These are phyloP conservation scores for Drosophila colorata DNA, from an alignment of 2,888 invertebrate species.

Conservation along the genomic window DNA sequence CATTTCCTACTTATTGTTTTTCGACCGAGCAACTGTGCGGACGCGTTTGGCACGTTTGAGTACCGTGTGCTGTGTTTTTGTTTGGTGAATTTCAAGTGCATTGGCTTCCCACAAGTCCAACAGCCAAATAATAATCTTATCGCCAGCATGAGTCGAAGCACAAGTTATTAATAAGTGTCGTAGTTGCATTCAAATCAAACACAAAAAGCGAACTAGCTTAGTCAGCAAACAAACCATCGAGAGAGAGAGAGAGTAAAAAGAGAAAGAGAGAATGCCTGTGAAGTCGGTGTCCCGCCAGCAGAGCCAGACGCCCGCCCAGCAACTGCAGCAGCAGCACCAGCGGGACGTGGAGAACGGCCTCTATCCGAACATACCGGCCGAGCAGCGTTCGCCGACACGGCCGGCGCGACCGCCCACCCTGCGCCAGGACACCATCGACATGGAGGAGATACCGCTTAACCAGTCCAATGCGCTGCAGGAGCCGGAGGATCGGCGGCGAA, in stretches of 20 bases:
- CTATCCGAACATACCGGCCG: conserved; percentile 76
- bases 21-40: conserved; percentile 9
- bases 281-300: conserved; percentile 67
- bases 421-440: conserved; percentile 82
- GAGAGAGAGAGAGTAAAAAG: not conserved
- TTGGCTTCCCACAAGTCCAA: conserved; percentile 35
- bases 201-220: conserved; percentile 16
- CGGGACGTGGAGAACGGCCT: conserved; percentile 79
- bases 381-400: conserved; percentile 57
- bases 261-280: conserved; percentile 53
- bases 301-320: conserved; percentile 73
- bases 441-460: conserved; percentile 82
- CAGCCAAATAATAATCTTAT: conserved; percentile 70
- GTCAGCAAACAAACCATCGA: conserved; percentile 3
- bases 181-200: conserved; percentile 9
- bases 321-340: conserved; percentile 73
- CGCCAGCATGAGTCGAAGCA: conserved; percentile 62
- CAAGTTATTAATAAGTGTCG: conserved; percentile 41
- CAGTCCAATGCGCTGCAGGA: conserved; percentile 68
- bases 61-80: conserved; percentile 8
- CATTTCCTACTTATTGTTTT: conserved; percentile 19
- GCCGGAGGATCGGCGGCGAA: conserved; percentile 74
- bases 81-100: conserved; percentile 16
- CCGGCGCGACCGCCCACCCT: conserved; percentile 71
- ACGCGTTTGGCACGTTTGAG: conserved; percentile 23